Percentiles rank a stretch among this genome's conserved stretches.
phyloP scores from a whole-genome alignment of 1,140 invertebrate genomes.

The Amphibalanus amphitrite region DNA sequence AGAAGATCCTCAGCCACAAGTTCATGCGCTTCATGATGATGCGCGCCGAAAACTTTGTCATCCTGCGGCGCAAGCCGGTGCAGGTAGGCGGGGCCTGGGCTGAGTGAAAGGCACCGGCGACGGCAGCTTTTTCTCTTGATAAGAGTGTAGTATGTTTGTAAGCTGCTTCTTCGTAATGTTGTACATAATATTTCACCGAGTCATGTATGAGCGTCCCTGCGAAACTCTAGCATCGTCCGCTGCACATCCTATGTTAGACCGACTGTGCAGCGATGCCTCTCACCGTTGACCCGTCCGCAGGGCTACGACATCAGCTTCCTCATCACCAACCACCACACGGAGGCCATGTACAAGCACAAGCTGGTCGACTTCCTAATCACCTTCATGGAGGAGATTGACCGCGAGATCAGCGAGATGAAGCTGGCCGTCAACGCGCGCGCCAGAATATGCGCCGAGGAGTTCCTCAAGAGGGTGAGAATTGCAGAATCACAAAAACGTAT shows the following conservation, averaged over 20 bases:
- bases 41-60: conserved; percentile 95
- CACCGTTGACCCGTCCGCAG: no score
- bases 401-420: conserved; percentile 99
- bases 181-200: no score
- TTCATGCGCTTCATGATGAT: conserved; percentile 99
- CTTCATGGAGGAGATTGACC: conserved; percentile 99
- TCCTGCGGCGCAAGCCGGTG: conserved; percentile 86
- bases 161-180: no score
- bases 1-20: conserved; percentile 97
- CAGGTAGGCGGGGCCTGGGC: conserved; percentile 34
- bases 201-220: no score
- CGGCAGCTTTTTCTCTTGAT: no score
- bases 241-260: no score
- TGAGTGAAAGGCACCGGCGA: no score
- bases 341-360: conserved; percentile 99
- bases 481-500: no score
- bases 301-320: conserved; percentile 99
- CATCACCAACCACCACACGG: conserved; percentile 97
- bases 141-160: no score
- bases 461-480: conserved; percentile 61
- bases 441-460: conserved; percentile 96
- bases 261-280: no score
- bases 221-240: no score
- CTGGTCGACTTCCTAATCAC: conserved; percentile 98
- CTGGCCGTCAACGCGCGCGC: conserved; percentile 93